A percentile compares a stretch with the other conserved stretches of the same genome.
These are phyloP conservation scores for Dasysyrphus tricinctus DNA, from an alignment of 2,888 invertebrate species.

Conservation along the genomic window DNA sequence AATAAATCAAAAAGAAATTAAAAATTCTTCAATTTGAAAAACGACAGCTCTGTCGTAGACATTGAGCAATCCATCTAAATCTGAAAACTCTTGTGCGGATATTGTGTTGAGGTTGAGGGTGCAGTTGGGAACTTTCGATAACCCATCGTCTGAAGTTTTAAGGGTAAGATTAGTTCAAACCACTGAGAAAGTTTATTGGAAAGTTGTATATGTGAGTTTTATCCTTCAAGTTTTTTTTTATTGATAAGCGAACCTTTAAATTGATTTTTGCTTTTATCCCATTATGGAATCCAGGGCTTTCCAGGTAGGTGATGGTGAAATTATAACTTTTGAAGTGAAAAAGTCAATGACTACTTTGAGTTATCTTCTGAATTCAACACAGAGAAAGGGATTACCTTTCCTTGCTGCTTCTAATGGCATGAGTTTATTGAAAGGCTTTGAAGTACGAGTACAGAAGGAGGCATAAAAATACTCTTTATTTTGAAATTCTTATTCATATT, in stretches of 20 bases:
- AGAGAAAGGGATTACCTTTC: neutral
- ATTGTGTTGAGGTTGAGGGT: neutral
- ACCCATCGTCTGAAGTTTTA: constrained; percentile 32
- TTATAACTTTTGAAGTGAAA: constrained; percentile 54
- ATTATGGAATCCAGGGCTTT: neutral
- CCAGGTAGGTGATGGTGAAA: neutral
- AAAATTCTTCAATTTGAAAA: neutral
- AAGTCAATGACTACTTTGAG: constrained; percentile 11
- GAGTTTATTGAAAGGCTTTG: constrained; percentile 23
- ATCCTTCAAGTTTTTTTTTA: constrained; percentile 15
- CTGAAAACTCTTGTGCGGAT: neutral
- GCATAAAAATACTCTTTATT: neutral
- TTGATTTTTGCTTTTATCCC: constrained; percentile 9
- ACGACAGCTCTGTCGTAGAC: neutral
- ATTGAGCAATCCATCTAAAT: constrained; percentile 31
- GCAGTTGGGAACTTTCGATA: constrained; percentile 16
- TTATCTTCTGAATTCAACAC: neutral
- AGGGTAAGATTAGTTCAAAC: constrained; percentile 37
- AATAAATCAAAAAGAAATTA: too few relatives aligned
- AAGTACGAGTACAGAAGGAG: constrained; percentile 2
- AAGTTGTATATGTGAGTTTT: neutral
- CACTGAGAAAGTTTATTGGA: neutral
- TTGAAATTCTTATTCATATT: constrained; percentile 27
- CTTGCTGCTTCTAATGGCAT: neutral
- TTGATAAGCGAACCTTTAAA: neutral